A percentile compares a stretch with the other conserved stretches of the same genome.
Evolutionary conservation across 2,888 invertebrate species (phyloP).

Genomic region (Lamellibrachia satsuma): DNA sequence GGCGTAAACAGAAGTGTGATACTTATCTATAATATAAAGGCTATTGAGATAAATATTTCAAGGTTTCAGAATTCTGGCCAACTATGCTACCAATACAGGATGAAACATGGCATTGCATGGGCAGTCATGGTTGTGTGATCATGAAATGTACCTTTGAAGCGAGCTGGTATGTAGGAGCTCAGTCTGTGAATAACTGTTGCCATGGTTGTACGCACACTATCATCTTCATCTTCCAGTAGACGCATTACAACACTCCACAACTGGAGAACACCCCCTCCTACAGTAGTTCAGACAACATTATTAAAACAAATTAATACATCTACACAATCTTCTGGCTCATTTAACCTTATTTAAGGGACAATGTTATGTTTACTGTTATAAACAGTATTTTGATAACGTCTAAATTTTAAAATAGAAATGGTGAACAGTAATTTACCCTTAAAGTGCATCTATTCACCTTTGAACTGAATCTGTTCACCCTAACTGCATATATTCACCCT

Average conservation of each 20-base stretch:
- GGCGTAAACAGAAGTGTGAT: too few species aligned
- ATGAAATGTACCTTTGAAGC: background rate
- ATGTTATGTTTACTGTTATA: background rate
- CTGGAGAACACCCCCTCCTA: slow-evolving; percentile 31
- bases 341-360: background rate
- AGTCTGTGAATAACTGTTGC: background rate
- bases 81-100: background rate
- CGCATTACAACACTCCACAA: slow-evolving; percentile 35
- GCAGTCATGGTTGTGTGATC: background rate
- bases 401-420: background rate
- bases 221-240: slow-evolving; percentile 39
- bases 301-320: background rate
- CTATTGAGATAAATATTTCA: background rate
- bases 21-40: too few species aligned
- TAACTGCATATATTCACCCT: background rate
- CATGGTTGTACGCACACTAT: slow-evolving; percentile 27
- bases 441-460: slow-evolving; percentile 13
- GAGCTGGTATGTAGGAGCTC: background rate
- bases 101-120: background rate
- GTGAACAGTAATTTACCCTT: background rate
- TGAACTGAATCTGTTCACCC: background rate
- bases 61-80: background rate
- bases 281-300: background rate
- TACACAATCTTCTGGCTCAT: background rate
- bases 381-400: background rate